phyloP scores from a whole-genome alignment of 2,113 vertebrate species.

The Catharus fuscescens region DNA sequence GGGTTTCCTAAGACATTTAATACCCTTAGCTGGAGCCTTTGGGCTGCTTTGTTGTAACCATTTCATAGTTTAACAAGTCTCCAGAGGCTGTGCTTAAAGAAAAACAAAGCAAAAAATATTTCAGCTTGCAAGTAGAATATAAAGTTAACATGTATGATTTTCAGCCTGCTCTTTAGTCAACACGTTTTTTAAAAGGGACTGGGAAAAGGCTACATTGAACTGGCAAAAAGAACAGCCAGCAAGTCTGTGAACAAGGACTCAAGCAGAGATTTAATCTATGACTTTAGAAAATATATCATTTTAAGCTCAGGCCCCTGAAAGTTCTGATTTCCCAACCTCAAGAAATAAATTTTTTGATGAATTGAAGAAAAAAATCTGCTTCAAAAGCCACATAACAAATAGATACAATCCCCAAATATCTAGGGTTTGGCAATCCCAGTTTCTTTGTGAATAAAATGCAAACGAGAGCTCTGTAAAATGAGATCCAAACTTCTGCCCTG shows the following conservation, averaged over 20 bases:
- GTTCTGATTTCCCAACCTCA: not conserved
- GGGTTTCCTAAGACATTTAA: not conserved
- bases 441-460: not conserved
- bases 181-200: not conserved
- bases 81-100: not conserved
- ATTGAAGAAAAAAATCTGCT: not conserved
- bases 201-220: not conserved
- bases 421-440: not conserved
- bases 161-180: not conserved
- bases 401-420: not conserved
- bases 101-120: conserved; percentile 41
- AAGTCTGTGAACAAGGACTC: not conserved
- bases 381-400: not conserved
- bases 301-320: not conserved
- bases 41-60: not conserved
- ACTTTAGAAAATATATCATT: not conserved
- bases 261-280: not conserved
- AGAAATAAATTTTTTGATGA: not conserved
- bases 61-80: conserved; percentile 47
- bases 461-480: not conserved
- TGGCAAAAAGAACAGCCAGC: not conserved
- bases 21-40: not conserved
- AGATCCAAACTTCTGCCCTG: not conserved
- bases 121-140: not conserved
- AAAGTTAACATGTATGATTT: not conserved